Base-by-base conservation (phyloP, 2,113 vertebrate genomes). In the Coptodon bakossiorum region DNA sequence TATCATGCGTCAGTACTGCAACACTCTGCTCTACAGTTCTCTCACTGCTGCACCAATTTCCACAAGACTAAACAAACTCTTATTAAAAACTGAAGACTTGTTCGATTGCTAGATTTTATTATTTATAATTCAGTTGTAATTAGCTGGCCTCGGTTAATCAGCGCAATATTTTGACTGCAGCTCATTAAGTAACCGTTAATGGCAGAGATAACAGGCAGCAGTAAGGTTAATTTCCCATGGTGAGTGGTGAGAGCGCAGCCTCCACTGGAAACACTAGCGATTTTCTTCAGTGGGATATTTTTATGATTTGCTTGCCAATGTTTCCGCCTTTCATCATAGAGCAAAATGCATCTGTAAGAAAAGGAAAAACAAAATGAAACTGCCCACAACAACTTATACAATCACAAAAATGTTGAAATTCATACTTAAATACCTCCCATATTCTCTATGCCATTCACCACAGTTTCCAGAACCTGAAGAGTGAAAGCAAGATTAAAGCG, bases 251-350 rank as follows among this genome's bases (percentile, higher is more conserved):
- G 43, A 83, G 5, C 4, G 16, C 24, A n/a, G 54, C 36, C 13
- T 31, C 24, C 56, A 3, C 17, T 14, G 52, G 9, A 73, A 81
- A 68, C 36, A 31, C 13, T 73, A 22, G 9, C 27, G 7, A 68
- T 79, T 71, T 63, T 27, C 57, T 91, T 94, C 94, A 97, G 82
- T 97, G 95, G 10, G 97, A 97, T 91, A 99, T 92, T 76, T 95
- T 97, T 79, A 99, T 94, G 36, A 99, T 97, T 92, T 99, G 99
- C 94, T 99, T 99, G 90, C 99, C 98, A 11, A 96, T 92, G 91
- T 99, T 99, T 82, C 98, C 98, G 38, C 98, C 98, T 48, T 87
- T 97, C 99, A 99, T 99, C 98, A 99, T 97, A 14, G 98, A 98
- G 95, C 97, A 97, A 95, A 99, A 99, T 68, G 99, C 98, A 22